Evolutionary conservation across 2,113 vertebrate genomes (phyloP).

Genomic region (Limanda limanda): DNA sequence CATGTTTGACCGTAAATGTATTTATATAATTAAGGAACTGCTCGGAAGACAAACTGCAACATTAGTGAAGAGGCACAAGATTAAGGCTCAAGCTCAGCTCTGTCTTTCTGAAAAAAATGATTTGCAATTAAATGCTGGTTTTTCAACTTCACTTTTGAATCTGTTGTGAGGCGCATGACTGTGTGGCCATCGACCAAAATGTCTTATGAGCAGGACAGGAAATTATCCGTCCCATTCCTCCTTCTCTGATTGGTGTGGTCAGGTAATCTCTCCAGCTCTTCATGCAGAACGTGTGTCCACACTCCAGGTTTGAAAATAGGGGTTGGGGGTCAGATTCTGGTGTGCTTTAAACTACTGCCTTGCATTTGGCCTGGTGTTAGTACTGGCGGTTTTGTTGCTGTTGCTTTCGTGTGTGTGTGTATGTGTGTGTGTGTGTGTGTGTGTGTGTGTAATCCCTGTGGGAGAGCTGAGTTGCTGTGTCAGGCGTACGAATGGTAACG

Average conservation of each 20-base stretch:
- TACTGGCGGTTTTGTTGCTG: background rate
- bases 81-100: no score
- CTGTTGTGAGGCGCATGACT: conserved; percentile 99
- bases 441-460: conserved; percentile 55
- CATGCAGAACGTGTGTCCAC: conserved; percentile 99
- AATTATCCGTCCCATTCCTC: conserved; percentile 99
- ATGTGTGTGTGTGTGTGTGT: conserved; percentile 26
- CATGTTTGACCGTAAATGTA: no score
- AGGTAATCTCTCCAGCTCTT: conserved; percentile 99
- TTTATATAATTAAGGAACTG: no score
- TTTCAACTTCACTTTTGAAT: conserved; percentile 99
- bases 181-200: conserved; percentile 99
- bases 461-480: conserved; percentile 66
- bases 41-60: no score
- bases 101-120: no score
- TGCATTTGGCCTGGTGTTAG: background rate
- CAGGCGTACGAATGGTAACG: conserved; percentile 57
- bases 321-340: background rate
- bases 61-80: no score
- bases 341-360: background rate
- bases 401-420: conserved; percentile 4
- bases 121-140: conserved; percentile 97
- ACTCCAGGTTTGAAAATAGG: conserved; percentile 94
- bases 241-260: conserved; percentile 99
- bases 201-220: conserved; percentile 99